A percentile compares a stretch with the other conserved stretches of the same genome.
phyloP scores from a whole-genome alignment of 2,797 vertebrate species.

The Erethizon dorsatum region DNA sequence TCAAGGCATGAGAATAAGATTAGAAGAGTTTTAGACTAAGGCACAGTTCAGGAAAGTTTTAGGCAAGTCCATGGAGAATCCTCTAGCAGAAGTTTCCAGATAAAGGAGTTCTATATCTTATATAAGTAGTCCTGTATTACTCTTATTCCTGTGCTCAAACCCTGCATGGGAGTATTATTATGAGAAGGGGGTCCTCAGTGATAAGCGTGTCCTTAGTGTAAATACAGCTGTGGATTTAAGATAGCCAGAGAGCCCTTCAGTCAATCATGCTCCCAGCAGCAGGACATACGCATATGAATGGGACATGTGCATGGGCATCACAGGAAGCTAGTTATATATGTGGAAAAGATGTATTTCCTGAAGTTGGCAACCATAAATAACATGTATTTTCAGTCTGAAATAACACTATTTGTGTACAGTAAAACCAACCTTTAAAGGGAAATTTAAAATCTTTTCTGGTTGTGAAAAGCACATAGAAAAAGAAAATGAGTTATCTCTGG shows the following conservation, averaged over 20 bases:
- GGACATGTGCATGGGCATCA: neutral
- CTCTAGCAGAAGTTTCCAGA: neutral
- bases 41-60: neutral
- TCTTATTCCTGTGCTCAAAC: neutral
- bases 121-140: neutral
- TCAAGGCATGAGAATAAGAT: neutral
- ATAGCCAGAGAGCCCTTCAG: neutral
- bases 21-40: neutral
- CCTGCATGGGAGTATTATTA: neutral
- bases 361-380: neutral
- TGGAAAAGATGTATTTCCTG: neutral
- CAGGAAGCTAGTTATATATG: neutral
- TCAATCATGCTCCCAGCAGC: neutral
- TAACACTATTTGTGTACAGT: neutral
- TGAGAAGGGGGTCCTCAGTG: neutral
- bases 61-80: neutral
- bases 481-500: neutral
- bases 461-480: neutral
- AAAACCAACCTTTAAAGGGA: neutral
- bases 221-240: neutral
- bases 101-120: neutral
- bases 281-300: neutral
- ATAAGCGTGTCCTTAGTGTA: fast-evolving
- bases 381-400: neutral
- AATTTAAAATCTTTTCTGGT: conserved; percentile 21